Evolutionary conservation across 2,888 invertebrate species (phyloP), one percentile per base, ranked within the genome.

Genomic region (Antitype chi): DNA sequence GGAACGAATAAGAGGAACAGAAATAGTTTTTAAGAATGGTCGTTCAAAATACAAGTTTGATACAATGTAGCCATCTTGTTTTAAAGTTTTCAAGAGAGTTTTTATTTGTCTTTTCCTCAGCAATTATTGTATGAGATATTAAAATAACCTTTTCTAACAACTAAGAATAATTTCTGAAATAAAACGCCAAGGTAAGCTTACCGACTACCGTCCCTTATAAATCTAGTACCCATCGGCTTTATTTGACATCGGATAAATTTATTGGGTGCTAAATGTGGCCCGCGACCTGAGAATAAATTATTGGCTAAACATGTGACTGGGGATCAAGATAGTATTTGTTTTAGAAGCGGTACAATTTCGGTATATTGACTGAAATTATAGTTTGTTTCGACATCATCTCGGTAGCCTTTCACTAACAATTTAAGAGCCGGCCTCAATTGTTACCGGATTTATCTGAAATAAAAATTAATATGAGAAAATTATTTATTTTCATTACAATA

Each of bases 231-330:
- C 90, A 91, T 90, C 89, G 92, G 92, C 91, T 91, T 92, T 93
- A 94, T 94, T 94, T 92, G 95, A 94, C 94, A 91, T 84, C 88
- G 90, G 91, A 92, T 92, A 92, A 93, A 95, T 95, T 95, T 95
- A 95, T 95, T 89, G 93, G 93, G 93, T 93, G 94, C 91, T 93
- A 94, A 94, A 94, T 92, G 93, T 90, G 88, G 91, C 89, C 85
- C 86, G 85, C 86, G 82, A 82, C 85, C 81, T 87, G 64, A 78
- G 90, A 92, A 94, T 94, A 94, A 94, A 93, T 95, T 94, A 94
- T 92, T 84, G 55, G 70, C 74, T 72, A 87, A 87, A 89, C 90
- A 90, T 89, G 87, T 89, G 87, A 88, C 86, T 81, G 67, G 75
- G 78, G 80, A 91, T 89, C 88, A 85, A 85, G 90, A 89, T 86